These are phyloP conservation scores for Nothobranchius furzeri DNA, from an alignment of 2,113 vertebrate genomes.

Conservation along the genomic window DNA sequence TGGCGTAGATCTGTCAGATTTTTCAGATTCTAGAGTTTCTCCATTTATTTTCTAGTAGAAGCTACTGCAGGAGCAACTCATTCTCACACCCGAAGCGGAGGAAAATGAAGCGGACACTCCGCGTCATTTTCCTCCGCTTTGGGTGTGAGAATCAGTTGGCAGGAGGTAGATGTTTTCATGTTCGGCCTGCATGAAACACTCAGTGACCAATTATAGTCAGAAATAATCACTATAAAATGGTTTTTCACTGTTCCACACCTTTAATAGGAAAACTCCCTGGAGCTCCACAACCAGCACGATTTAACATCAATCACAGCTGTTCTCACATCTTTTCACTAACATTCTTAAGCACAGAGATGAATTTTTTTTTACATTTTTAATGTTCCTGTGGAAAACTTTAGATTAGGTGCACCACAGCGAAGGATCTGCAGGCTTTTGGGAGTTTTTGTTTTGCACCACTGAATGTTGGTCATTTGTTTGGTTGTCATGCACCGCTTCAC, in stretches of 20 bases:
- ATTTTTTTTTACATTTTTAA: conserved; percentile 12
- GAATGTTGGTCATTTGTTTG: background rate
- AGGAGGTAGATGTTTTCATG: too few species aligned
- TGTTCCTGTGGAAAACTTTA: conserved; percentile 28
- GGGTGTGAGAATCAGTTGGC: too few species aligned
- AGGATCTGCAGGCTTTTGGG: conserved; percentile 31
- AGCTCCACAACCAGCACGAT: conserved; percentile 18
- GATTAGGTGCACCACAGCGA: conserved; percentile 26
- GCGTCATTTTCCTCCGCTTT: too few species aligned
- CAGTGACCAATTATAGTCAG: too few species aligned
- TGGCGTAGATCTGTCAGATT: too few species aligned
- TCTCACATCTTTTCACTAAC: conserved; percentile 14
- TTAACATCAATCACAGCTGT: conserved; percentile 34
- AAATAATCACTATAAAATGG: too few species aligned
- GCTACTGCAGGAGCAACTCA: too few species aligned
- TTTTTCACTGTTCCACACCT: background rate
- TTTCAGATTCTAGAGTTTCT: too few species aligned
- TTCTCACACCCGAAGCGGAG: too few species aligned
- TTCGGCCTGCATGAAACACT: too few species aligned
- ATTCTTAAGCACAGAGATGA: conserved; percentile 26
- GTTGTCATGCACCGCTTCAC: background rate
- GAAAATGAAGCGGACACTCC: too few species aligned
- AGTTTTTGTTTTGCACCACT: background rate
- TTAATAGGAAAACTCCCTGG: conserved; percentile 14
- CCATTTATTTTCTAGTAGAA: too few species aligned